Base-by-base conservation (phyloP, 2,888 invertebrate species). In the Papilio elwesi region DNA sequence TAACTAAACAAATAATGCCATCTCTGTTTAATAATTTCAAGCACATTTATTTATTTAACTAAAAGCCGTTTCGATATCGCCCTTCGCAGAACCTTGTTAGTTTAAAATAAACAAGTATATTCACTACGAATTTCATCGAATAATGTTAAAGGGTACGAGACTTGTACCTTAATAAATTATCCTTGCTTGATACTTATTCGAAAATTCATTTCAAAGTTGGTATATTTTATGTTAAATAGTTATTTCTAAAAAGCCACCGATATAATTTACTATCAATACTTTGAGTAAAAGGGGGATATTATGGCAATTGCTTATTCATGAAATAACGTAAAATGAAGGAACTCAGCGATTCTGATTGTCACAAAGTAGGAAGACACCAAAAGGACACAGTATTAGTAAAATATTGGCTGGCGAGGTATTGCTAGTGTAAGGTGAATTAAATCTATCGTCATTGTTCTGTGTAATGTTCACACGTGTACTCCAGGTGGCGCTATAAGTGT, bases 1-100 rank as follows among this genome's bases (percentile, higher is more conserved):
- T 43, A 43, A 62, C 10, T 62, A 62, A 62, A 62, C 15, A 62
- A 38, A 62, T 62, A 38, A 43, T 43, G 10, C 59, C 59, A 62
- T 62, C 43, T 62, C 59, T 8, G 43, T 62, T 43, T 15, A 10
- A 62, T 62, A 43, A 43, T 62, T 62, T 38, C 15, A 62, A 43
- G 59, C 43, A 62, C 59, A 62, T 62, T 62, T 62, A 62, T 62
- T 62, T 62, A 62, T 62, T 62, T 38, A 62, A 62, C 59, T 62
- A 62, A 62, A 62, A 62, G 59, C 59, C 59, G 59, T 62, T 62
- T 62, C 59, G 43, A 62, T 43, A 62, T 43, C 59, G 59, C 43
- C 59, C 59, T 62, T 62, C 59, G 59, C 43, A 43, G 59, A 62
- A 62, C 4, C 26, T 62, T 62, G 59, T 62, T 62, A 62, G 59